These are phyloP conservation scores for Anthoscopus minutus DNA, from an alignment of 2,113 vertebrate species.

Conservation along the genomic window DNA sequence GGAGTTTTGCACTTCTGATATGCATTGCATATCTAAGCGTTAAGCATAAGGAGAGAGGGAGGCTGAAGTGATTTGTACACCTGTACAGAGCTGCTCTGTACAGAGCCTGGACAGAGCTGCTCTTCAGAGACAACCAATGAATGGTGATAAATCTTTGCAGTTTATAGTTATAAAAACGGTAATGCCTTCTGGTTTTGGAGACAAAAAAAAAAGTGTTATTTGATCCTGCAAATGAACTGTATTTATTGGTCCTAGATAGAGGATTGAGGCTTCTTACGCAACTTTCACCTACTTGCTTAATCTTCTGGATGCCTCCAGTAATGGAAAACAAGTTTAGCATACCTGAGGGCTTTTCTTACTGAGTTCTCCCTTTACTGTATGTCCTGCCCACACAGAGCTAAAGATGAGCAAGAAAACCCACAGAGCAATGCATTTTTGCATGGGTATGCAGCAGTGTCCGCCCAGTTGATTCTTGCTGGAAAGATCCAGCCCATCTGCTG, in stretches of 20 bases:
- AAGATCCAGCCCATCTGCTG: not conserved
- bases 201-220: not conserved
- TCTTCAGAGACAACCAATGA: not conserved
- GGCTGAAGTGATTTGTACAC: not conserved
- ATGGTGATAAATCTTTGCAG: not conserved
- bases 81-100: not conserved
- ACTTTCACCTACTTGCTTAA: slow-evolving; percentile 25
- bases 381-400: not conserved
- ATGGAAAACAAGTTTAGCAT: not conserved
- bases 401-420: slow-evolving; percentile 38
- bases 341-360: not conserved
- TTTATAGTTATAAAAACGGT: not conserved
- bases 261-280: not conserved
- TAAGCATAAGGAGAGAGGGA: not conserved
- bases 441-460: slow-evolving; percentile 51
- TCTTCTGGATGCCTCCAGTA: not conserved
- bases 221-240: not conserved
- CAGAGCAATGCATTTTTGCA: slow-evolving; percentile 53
- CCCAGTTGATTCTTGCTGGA: not conserved
- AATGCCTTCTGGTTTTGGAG: not conserved
- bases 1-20: not conserved
- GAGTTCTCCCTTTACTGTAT: not conserved
- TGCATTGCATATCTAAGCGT: not conserved
- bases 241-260: not conserved
- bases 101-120: not conserved